Evolutionary conservation across 2,113 vertebrate species (phyloP), one percentile per base, ranked within the genome.

Genomic region (Chaenogobius annularis): DNA sequence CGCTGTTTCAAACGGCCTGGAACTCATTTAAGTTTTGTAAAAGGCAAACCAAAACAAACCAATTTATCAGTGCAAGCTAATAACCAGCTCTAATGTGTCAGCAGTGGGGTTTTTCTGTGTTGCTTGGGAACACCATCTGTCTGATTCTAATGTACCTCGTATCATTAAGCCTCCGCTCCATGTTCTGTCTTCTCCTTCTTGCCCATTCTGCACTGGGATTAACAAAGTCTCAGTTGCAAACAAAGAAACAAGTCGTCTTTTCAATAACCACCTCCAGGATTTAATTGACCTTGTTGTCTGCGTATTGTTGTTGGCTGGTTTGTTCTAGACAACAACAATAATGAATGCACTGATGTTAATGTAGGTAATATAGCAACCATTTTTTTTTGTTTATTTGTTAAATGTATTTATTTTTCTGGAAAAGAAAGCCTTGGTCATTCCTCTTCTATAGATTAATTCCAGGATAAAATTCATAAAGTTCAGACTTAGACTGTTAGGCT

Each of bases 91-190:
- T 88, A 88, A 89, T 90, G 88, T 87, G 80, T 89, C 87, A 82
- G 74, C 66, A 40, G 83, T 80, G 87, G 83, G 82, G 81, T 82
- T 69, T 91, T 88, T 88, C 86, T 90, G 82, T 87, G 90, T 93
- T 92, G 92, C 92, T 89, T 88, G 89, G 92, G 85, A 90, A 93
- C 89, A 80, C 88, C 83, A 90, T 90, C 89, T 90, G 91, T 89
- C 84, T 90, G 79, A 86, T 83, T 84, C 82, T 82, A 88, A 93
- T 86, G 82, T 83, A 80, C 76, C 90, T 86, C 85, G 86, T 84
- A 87, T 91, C 87, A 91, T 91, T 92, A 92, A 80, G 80, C 81
- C 68, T 70, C 74, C 77, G 58, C 74, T 75, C 77, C 37, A 71
- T 7, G 46, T 79, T 77, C 79, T 62, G 84, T 85, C 76, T 68